Conservation (phyloP, 2,888 invertebrate species). For the Keiferia lycopersicella region DNA sequence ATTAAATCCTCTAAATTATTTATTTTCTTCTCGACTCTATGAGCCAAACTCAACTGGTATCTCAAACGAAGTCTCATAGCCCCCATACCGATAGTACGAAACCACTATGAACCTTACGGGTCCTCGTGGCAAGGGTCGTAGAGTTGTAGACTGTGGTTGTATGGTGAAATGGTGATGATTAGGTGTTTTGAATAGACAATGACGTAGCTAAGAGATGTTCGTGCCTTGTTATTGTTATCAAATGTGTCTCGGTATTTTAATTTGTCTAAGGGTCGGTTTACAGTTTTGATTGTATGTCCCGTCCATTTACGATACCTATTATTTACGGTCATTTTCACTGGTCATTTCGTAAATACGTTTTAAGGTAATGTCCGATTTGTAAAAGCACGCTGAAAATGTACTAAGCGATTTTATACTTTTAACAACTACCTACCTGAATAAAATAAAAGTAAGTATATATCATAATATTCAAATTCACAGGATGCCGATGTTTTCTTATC, state of each 20-base stretch:
- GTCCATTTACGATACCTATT: not conserved
- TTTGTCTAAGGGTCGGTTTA: slow-evolving; percentile 22
- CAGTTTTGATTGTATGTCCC: not conserved
- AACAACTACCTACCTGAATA: no score
- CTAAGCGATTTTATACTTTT: no score
- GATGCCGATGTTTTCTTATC: not conserved
- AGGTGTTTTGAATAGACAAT: slow-evolving; percentile 65
- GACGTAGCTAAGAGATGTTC: slow-evolving; percentile 44
- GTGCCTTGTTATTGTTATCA: slow-evolving; percentile 27
- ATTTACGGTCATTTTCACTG: no score
- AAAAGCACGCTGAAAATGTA: not conserved
- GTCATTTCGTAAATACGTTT: no score
- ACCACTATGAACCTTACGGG: not conserved
- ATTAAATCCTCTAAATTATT: no score
- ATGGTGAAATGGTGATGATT: slow-evolving; percentile 57
- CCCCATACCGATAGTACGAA: not conserved
- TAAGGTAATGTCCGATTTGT: not conserved
- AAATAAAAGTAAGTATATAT: not conserved
- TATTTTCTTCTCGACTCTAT: no score
- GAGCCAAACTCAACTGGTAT: not conserved
- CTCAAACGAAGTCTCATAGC: not conserved
- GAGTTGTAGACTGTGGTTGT: no score
- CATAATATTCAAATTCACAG: not conserved
- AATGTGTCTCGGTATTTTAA: slow-evolving; percentile 24
- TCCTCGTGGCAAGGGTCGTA: not conserved